Percentiles rank a stretch among this genome's conserved stretches.
Conservation (phyloP, 2,797 vertebrate genomes). For the Discoglossus pictus region DNA sequence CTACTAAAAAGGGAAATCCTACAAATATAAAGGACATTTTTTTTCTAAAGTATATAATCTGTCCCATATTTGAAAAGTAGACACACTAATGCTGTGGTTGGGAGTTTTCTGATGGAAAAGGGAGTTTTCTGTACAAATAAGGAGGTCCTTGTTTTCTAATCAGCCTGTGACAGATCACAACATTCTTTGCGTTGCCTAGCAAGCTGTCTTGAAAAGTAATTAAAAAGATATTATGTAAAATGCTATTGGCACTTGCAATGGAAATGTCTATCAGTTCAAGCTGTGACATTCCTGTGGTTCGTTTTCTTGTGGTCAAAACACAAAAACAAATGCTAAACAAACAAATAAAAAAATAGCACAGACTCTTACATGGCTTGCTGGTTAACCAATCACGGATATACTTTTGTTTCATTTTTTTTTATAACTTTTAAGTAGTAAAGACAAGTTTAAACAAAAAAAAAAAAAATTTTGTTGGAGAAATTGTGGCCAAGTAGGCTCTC, state of each 20-base stretch:
- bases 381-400: no score
- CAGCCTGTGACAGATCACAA: slow-evolving; percentile 8
- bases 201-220: slow-evolving; percentile 37
- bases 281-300: slow-evolving; percentile 47
- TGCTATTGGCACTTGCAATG: slow-evolving; percentile 27
- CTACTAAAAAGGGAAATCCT: no score
- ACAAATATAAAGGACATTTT: no score
- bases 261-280: slow-evolving; percentile 36
- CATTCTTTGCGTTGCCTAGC: slow-evolving; percentile 39
- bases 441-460: no score
- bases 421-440: no score
- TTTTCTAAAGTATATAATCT: no score
- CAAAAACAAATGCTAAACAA: slow-evolving; percentile 22
- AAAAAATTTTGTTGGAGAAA: no score
- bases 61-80: no score
- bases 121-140: slow-evolving; percentile 5
- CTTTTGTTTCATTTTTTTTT: no score
- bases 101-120: no score
- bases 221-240: slow-evolving; percentile 42
- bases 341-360: slow-evolving; percentile 9
- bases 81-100: no score
- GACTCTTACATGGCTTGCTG: background rate
- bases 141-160: background rate
- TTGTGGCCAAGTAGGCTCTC: no score
- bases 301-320: slow-evolving; percentile 20